phyloP scores from a whole-genome alignment of 2,888 invertebrate species.

The Melolontha melolontha region DNA sequence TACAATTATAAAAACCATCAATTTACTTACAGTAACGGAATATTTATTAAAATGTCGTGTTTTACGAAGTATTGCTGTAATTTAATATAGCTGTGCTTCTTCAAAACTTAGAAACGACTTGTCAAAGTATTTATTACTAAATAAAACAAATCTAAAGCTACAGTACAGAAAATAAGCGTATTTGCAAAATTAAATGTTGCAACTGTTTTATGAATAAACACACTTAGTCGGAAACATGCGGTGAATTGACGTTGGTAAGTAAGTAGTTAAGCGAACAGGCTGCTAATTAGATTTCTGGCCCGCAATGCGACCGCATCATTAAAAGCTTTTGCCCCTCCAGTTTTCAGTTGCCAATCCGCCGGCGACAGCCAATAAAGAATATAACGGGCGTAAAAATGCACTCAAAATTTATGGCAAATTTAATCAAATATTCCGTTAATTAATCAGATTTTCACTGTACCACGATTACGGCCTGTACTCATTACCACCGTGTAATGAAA shows the following conservation, averaged over 20 bases:
- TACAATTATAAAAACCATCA: too few relatives aligned
- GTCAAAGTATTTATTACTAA: too few relatives aligned
- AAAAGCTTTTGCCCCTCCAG: conserved; percentile 52
- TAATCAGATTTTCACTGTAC: conserved; percentile 43
- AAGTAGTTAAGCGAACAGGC: conserved; percentile 57
- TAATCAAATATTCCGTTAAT: conserved; percentile 46
- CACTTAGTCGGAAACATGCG: conserved; percentile 47
- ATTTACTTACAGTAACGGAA: too few relatives aligned
- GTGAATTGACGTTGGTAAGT: conserved; percentile 50
- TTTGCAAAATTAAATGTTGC: conserved; percentile 36
- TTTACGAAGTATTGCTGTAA: too few relatives aligned
- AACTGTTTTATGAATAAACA: conserved; percentile 48
- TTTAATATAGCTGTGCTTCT: too few relatives aligned
- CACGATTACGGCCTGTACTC: conserved; percentile 41
- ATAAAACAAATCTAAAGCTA: too few relatives aligned
- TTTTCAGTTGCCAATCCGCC: conserved; percentile 47
- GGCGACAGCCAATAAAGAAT: conserved; percentile 52
- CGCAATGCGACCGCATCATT: conserved; percentile 58
- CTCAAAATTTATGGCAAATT: conserved; percentile 45
- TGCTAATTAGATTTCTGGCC: conserved; percentile 59
- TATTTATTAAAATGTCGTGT: too few relatives aligned
- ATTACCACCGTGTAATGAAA: conserved; percentile 43
- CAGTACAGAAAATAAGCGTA: not conserved
- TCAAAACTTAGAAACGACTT: too few relatives aligned
- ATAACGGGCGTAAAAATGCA: conserved; percentile 42